Conservation (phyloP, 1,140 invertebrate species). For the Pantala flavescens region DNA sequence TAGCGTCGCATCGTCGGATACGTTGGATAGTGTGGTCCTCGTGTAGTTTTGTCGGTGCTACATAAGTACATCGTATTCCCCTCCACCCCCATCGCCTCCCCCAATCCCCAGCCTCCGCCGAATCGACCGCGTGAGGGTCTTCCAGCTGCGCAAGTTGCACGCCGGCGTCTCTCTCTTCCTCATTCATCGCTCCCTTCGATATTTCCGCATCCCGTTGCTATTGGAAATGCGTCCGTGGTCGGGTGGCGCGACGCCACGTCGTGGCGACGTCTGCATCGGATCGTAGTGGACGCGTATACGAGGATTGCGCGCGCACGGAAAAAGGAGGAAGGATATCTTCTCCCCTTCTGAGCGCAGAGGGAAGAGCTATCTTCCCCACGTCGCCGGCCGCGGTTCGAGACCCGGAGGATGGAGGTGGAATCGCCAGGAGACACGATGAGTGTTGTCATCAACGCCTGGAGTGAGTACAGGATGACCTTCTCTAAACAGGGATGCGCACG, state of each 20-base stretch:
- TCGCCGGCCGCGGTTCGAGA: not conserved
- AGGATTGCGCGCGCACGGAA: not conserved
- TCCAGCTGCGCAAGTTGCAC: too few relatives aligned
- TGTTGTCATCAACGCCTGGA: constrained; percentile 19
- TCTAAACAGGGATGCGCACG: not conserved
- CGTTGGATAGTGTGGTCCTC: too few relatives aligned
- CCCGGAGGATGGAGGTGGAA: constrained; percentile 12
- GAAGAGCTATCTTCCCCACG: not conserved
- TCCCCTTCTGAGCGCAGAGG: not conserved
- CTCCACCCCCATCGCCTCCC: too few relatives aligned
- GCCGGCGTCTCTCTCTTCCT: too few relatives aligned
- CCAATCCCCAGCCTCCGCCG: too few relatives aligned
- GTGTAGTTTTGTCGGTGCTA: too few relatives aligned
- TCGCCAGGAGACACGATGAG: constrained; percentile 18
- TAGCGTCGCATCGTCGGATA: too few relatives aligned
- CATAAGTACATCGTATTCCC: too few relatives aligned
- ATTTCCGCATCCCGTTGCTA: not conserved
- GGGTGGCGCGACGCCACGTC: not conserved
- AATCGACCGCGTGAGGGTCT: too few relatives aligned
- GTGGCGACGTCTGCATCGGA: not conserved
- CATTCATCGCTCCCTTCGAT: too few relatives aligned
- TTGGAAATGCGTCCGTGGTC: not conserved
- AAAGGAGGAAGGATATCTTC: not conserved
- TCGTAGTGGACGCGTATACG: too few relatives aligned
- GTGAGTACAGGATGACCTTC: not conserved